Evolutionary conservation across 2,888 invertebrate genomes (phyloP), one percentile per base, ranked within the genome.

Genomic region (Romanomermis culicivorax): DNA sequence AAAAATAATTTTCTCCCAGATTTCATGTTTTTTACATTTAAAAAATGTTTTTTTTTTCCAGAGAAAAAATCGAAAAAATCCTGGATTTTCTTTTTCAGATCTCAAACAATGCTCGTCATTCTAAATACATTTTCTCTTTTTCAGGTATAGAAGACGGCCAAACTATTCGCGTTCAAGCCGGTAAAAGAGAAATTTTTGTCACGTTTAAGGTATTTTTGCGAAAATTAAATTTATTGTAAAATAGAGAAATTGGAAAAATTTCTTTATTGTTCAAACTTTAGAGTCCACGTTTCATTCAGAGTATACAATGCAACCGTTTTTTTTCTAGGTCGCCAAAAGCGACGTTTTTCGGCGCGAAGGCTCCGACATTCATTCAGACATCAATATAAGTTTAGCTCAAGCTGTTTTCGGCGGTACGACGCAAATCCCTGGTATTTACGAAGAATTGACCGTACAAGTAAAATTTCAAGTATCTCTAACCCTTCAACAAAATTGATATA

Each of bases 311-410:
- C 11, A 11, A 45, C 23, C 11, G 7, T 52, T 48, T 47, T 53
- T 11, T 47, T 60, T 61, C n/a, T 61, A 72, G 71, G 72, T 73
- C 1, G 62, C 66, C 56, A 80, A 79, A 60, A 91, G 89, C 23
- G 79, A 78, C 59, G 85, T 86, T 68, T 97, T 95, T 73, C 77
- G 78, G 56, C 76, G 97, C 51, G 93, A 95, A 60, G 93, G 93
- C 0, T 77, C 88, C 2, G 95, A 97, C 69, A 80, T 97, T 1
- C 88, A 97, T 68, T 87, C 89, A n/a, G 87, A 93, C 64, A 85
- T 85, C 0, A 77, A 79, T 63, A 80, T 95, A 58, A 87, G 86
- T 1, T 69, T 97, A 7, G 76, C 88, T 1, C 95, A 99, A 74
- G 89, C 95, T 0, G 69, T 88, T 11, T 75, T 99, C 26, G 97